phyloP scores from a whole-genome alignment of 2,797 vertebrate species.

The Cryptoprocta ferox region DNA sequence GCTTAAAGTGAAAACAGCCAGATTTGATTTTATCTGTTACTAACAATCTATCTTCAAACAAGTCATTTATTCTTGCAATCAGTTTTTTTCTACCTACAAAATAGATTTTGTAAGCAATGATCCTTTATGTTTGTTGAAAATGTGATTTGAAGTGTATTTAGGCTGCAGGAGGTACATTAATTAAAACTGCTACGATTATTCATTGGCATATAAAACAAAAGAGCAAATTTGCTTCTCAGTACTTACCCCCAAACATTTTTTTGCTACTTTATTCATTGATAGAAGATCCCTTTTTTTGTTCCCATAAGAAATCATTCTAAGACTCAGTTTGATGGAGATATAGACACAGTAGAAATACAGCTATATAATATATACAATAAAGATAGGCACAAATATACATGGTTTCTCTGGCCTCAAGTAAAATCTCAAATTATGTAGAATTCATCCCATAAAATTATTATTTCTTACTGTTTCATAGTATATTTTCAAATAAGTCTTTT shows the following conservation, averaged over 20 bases:
- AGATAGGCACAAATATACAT: neutral
- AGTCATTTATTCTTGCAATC: conserved; percentile 54
- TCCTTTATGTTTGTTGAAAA: conserved; percentile 59
- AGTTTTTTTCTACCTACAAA: conserved; percentile 68
- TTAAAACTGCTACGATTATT: conserved; percentile 42
- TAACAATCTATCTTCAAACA: conserved; percentile 52
- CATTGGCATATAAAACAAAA: conserved; percentile 56
- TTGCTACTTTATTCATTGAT: neutral
- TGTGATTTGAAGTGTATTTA: conserved; percentile 63
- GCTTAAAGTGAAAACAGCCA: conserved; percentile 35
- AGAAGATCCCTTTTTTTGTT: neutral
- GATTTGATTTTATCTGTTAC: conserved; percentile 54
- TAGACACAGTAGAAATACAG: neutral
- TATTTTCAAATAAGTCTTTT: conserved; percentile 54
- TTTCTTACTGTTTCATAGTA: conserved; percentile 19
- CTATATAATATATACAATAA: neutral
- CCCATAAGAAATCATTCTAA: neutral
- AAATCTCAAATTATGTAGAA: conserved; percentile 43
- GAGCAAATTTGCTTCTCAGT: neutral
- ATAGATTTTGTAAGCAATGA: conserved; percentile 64
- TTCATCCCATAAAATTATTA: conserved; percentile 28
- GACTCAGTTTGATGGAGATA: neutral
- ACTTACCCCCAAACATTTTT: conserved; percentile 28
- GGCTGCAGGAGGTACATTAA: conserved; percentile 16
- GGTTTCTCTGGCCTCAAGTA: conserved; percentile 36